Percentiles rank a stretch among this genome's conserved stretches.
These are phyloP conservation scores for Carassius gibelio DNA, from an alignment of 2,113 vertebrate genomes.

Conservation along the genomic window DNA sequence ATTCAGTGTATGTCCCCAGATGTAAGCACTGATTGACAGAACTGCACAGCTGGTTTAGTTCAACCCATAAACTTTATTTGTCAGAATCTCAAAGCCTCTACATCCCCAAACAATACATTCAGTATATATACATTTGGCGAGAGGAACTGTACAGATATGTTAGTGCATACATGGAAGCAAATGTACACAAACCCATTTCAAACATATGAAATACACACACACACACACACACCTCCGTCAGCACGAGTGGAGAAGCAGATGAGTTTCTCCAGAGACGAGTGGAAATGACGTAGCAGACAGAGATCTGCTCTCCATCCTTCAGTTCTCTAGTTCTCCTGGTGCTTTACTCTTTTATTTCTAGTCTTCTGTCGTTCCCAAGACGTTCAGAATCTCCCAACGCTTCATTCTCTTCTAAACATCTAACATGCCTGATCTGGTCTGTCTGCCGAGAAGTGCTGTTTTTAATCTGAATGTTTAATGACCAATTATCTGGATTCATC, in stretches of 20 bases:
- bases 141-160: constrained; percentile 73
- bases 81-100: constrained; percentile 72
- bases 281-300: not conserved
- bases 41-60: not conserved
- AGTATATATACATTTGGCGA: constrained; percentile 81
- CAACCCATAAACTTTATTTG: constrained; percentile 77
- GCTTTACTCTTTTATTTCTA: not conserved
- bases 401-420: not conserved
- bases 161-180: constrained; percentile 45
- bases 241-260: not conserved
- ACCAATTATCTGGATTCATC: not conserved
- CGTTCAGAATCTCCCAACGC: not conserved
- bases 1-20: not conserved
- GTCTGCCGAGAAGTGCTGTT: not conserved
- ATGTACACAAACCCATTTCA: constrained; percentile 50
- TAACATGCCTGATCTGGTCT: not conserved
- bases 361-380: not conserved
- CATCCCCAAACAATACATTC: constrained; percentile 79
- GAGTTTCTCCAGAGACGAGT: not conserved
- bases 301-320: not conserved
- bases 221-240: constrained; percentile 53
- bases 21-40: too few species aligned
- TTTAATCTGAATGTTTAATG: not conserved
- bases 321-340: not conserved
- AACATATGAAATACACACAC: constrained; percentile 55